Evolutionary conservation across 2,113 vertebrate species (phyloP), one percentile per base, ranked within the genome.

Genomic region (Tetrax tetrax): DNA sequence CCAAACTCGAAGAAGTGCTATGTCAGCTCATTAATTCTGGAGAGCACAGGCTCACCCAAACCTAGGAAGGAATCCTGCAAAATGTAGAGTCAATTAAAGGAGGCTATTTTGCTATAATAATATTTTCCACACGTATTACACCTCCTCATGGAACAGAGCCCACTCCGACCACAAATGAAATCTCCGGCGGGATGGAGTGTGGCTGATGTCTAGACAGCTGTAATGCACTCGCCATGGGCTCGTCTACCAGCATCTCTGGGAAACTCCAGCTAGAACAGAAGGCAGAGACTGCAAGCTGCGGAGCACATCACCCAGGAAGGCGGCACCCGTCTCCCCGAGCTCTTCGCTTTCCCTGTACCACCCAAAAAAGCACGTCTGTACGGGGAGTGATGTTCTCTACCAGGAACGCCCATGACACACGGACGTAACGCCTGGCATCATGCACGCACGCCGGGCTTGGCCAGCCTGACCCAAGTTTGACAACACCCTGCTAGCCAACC

Each of bases 111-210:
- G 93, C 90, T 94, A 31, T 93, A 97, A 93, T 93, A 96, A 90
- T 96, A 95, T 94, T 96, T 97, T 92, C 96, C 96, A 92, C 95
- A 92, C 90, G 2, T 89, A 78, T 91, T 95, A 95, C 96, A 96
- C 96, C 96, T 96, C 89, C 83, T 90, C 70, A 23, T 94, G 92
- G 94, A 96, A 82, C 91, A 10, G 83, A 91, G 96, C 95, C 92
- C 83, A 53, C 45, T 96, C 82, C 50, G 75, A 89, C 95, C 90
- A 92, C 95, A 96, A 93, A 69, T 16, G 92, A 89, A 81, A 90
- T 92, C 92, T 95, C 92, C 51, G 86, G 75, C 60, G 54, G 95
- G 76, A 74, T 59, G 88, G 90, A 93, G 83, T 29, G 83, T 60
- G 93, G 80, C 90, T 89, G 90, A 79, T 93, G 94, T 96, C 94